These are phyloP conservation scores for Cyprinodon variegatus DNA, from an alignment of 2,113 vertebrate species.

Conservation along the genomic window DNA sequence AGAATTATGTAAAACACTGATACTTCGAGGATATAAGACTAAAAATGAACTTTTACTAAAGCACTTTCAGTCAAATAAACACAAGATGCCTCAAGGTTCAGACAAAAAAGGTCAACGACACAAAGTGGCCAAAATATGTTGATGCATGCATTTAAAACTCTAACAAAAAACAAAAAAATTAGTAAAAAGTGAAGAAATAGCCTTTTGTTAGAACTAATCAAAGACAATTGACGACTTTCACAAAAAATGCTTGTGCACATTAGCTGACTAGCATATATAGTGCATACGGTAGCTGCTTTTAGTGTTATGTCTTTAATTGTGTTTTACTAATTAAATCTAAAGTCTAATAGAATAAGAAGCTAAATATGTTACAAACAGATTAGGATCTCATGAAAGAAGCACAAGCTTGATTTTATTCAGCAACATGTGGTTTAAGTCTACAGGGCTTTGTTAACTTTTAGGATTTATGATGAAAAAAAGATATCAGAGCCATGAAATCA, in stretches of 20 bases:
- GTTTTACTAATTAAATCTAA: neutral
- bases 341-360: neutral
- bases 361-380: neutral
- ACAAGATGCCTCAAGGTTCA: constrained; percentile 25
- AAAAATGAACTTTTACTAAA: constrained; percentile 5
- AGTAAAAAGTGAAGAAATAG: neutral
- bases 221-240: constrained; percentile 11
- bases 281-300: neutral
- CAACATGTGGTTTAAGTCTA: constrained; percentile 18
- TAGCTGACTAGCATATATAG: neutral
- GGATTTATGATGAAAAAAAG: constrained; percentile 1
- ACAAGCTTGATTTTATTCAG: constrained; percentile 3
- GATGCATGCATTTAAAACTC: neutral
- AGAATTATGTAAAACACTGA: too few relatives aligned
- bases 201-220: neutral
- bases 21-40: too few relatives aligned
- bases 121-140: constrained; percentile 1
- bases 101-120: constrained; percentile 47
- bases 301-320: neutral
- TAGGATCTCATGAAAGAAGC: neutral
- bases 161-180: neutral
- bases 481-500: constrained; percentile 32
- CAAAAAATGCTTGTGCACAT: too few relatives aligned
- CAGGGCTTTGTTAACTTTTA: constrained; percentile 9
- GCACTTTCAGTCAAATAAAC: constrained; percentile 26